These are phyloP conservation scores for Tinamus major DNA, from an alignment of 2,797 vertebrate genomes.

Conservation along the genomic window DNA sequence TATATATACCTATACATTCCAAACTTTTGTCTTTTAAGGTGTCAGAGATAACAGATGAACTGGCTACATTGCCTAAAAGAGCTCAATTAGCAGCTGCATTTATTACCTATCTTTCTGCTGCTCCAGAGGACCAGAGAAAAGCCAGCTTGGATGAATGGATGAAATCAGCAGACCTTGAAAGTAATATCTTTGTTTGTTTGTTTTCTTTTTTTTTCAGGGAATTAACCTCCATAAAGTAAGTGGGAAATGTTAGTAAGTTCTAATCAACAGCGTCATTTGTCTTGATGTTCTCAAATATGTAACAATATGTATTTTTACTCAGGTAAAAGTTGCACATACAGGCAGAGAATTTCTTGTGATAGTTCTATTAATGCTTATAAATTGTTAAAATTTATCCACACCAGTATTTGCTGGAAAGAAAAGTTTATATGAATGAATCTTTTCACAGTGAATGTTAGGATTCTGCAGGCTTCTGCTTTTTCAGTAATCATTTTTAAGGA, in stretches of 20 bases:
- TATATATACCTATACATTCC: not conserved
- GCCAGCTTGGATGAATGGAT: constrained; percentile 90
- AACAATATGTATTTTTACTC: not conserved
- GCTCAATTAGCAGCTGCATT: constrained; percentile 94
- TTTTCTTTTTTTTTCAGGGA: not conserved
- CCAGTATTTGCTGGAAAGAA: not conserved
- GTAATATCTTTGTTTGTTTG: constrained; percentile 75
- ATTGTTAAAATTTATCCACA: not conserved
- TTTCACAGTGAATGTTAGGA: not conserved
- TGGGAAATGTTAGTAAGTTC: not conserved
- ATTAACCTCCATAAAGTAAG: not conserved
- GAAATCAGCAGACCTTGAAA: constrained; percentile 88
- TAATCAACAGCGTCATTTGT: not conserved
- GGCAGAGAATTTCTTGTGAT: not conserved
- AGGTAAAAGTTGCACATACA: not conserved
- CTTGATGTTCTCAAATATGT: not conserved
- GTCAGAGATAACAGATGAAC: constrained; percentile 91
- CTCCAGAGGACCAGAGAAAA: constrained; percentile 90
- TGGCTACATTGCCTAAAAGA: constrained; percentile 89
- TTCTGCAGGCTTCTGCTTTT: not conserved
- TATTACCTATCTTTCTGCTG: constrained; percentile 94
- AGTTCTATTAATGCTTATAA: not conserved
- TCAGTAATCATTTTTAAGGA: not conserved
- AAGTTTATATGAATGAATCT: not conserved
- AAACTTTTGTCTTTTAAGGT: constrained; percentile 79